phyloP scores from a whole-genome alignment of 2,113 vertebrate genomes.

The Phylloscopus whistleri region DNA sequence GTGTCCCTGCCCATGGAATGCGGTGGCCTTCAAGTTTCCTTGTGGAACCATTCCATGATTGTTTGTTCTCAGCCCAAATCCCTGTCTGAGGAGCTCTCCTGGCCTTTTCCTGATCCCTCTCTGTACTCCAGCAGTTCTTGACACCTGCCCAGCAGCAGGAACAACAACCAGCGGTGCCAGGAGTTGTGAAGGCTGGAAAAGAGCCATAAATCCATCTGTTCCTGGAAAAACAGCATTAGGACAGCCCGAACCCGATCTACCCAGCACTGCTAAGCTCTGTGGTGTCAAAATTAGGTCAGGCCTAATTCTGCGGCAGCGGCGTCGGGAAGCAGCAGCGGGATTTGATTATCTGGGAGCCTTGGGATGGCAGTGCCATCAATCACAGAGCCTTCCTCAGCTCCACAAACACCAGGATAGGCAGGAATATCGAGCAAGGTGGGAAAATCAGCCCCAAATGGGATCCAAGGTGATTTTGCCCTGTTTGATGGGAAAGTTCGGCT shows the following conservation, averaged over 20 bases:
- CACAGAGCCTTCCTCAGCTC: neutral
- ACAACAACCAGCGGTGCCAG: neutral
- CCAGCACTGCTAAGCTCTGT: neutral
- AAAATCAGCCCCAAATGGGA: neutral
- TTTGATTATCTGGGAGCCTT: neutral
- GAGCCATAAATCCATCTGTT: neutral
- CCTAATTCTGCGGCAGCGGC: neutral
- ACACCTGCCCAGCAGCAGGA: neutral
- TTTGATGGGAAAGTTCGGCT: neutral
- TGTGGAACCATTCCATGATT: neutral
- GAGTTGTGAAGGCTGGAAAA: neutral
- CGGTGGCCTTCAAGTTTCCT: too few species aligned
- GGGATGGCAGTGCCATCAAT: neutral
- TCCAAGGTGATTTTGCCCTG: neutral
- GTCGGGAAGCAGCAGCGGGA: neutral
- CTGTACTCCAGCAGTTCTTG: neutral
- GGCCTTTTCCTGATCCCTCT: neutral
- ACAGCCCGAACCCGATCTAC: neutral
- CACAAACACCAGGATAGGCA: neutral
- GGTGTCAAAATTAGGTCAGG: neutral
- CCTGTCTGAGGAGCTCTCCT: neutral
- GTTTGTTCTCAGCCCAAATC: neutral
- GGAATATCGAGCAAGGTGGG: neutral
- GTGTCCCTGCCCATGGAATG: neutral
- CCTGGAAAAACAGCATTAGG: neutral